A percentile compares a stretch with the other conserved stretches of the same genome.
Conservation (phyloP, 2,113 vertebrate genomes). For the Tetrao urogallus region DNA sequence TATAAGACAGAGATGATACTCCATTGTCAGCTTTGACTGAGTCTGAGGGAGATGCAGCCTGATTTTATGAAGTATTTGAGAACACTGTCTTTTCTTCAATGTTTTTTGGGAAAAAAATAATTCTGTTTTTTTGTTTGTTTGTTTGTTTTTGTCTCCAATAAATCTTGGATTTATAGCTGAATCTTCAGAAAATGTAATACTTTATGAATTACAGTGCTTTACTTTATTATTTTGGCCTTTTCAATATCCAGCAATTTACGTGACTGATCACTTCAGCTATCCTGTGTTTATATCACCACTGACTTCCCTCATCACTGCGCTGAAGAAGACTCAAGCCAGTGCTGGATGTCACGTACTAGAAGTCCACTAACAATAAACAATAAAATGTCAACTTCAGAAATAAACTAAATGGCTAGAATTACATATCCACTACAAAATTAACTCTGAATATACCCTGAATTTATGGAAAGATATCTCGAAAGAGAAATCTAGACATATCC, state of each 20-base stretch:
- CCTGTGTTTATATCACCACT: constrained; percentile 4
- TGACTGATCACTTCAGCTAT: constrained; percentile 34
- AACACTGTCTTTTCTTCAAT: background rate
- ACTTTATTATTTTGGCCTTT: constrained; percentile 53
- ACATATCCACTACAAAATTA: background rate
- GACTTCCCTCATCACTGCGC: background rate
- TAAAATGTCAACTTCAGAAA: background rate
- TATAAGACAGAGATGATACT: background rate
- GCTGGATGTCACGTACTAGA: background rate
- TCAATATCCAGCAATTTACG: constrained; percentile 51
- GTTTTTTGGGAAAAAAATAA: constrained; percentile 44
- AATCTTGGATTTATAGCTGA: constrained; percentile 48
- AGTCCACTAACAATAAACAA: background rate
- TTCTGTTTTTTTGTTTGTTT: background rate
- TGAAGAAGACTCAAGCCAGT: background rate
- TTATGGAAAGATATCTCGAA: background rate
- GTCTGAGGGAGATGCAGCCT: background rate
- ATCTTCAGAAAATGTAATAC: constrained; percentile 17
- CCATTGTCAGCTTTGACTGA: background rate
- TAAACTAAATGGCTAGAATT: background rate
- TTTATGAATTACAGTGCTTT: constrained; percentile 19
- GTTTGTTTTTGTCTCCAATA: background rate
- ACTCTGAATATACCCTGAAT: background rate
- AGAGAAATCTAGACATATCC: background rate
- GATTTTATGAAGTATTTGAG: background rate